Evolutionary conservation across 1,140 invertebrate genomes (phyloP), one percentile per base, ranked within the genome.

Genomic region (Meloidogyne floridensis): DNA sequence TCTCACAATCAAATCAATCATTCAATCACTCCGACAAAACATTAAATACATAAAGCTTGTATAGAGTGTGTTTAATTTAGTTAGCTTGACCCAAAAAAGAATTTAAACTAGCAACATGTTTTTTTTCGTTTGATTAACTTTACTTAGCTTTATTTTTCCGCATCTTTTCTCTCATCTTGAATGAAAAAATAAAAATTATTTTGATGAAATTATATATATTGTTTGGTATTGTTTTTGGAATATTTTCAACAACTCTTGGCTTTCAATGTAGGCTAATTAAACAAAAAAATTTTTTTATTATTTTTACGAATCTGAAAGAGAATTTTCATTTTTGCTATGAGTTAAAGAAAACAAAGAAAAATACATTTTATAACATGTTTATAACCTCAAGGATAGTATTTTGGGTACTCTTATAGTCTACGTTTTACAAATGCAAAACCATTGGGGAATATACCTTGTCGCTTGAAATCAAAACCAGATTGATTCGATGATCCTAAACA

Each of bases 201-300:
- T 18, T 32, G 18, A 65, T 72, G 20, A 42, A 79, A 20, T 71
- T 79, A 51, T 32, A 2, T n/a, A 18, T 72, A 20, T 18, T 43
- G 42, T 20, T 78, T 42, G 20, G 2, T 42, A 9, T 78, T 13
- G 4, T 78, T 70, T n/a, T 79, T 53, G 72, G 72, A 6, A 7
- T 54, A 15, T 69, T 32, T 20, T 65, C 54, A 54, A 42, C 51
- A 65, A 54, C 69, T 77, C 56, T 15, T n/a, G 47, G 65, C 11
- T 79, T 79, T 18, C 77, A 79, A 79, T 79, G 77, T 79, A 53
- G 72, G 77, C n/a, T 65, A n/a, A 43, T 20, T 71, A 56, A 56
- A 56, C 3, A 11, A 13, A 54, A 77, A 69, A 78, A 65, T 20
- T n/a, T 32, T 13, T 43, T 13, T 78, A 43, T 43, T 20, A 32